Evolutionary conservation across 2,888 invertebrate species (phyloP).

Genomic region (Heliconius ethilla): DNA sequence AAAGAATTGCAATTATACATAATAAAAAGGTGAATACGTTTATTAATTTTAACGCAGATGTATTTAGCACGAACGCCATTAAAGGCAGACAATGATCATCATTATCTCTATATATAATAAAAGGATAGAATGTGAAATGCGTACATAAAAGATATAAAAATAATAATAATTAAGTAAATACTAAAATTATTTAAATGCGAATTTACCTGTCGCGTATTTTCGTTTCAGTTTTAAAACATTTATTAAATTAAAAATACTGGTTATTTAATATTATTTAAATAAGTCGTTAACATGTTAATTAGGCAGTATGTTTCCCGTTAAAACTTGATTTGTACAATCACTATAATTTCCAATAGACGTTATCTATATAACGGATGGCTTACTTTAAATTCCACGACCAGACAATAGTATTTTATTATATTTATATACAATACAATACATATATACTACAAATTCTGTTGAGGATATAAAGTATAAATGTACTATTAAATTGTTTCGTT

Average conservation of each 20-base stretch:
- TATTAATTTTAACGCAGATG: neutral
- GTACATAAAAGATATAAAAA: too few relatives aligned
- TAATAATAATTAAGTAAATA: too few relatives aligned
- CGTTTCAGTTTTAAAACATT: neutral
- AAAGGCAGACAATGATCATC: neutral
- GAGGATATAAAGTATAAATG: neutral
- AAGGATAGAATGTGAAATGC: too few relatives aligned
- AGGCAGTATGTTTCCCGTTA: neutral
- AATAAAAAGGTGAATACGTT: neutral
- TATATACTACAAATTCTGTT: neutral
- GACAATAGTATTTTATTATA: neutral
- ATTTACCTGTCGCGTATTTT: neutral
- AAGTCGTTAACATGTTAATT: neutral
- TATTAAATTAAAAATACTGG: too few relatives aligned
- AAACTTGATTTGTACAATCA: neutral
- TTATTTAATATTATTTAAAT: neutral
- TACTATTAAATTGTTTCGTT: neutral
- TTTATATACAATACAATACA: neutral
- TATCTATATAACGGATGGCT: constrained; percentile 12
- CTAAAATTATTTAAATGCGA: neutral
- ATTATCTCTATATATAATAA: neutral
- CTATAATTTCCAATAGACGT: neutral
- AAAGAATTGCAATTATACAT: neutral
- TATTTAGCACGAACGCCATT: neutral
- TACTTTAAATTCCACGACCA: constrained; percentile 16